phyloP scores from a whole-genome alignment of 1,140 invertebrate genomes.

The Heliconius hermathena region DNA sequence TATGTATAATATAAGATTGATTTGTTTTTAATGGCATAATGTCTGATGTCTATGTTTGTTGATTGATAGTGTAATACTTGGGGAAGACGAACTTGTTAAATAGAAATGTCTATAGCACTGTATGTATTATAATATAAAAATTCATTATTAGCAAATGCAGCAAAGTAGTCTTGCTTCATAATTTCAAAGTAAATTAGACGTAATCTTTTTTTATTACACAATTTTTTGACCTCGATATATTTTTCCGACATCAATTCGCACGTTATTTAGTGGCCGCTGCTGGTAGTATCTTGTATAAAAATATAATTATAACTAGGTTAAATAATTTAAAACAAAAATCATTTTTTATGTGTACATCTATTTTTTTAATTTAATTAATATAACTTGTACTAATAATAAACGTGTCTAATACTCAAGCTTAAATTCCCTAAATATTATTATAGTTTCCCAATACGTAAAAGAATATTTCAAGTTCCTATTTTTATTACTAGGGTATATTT shows the following conservation, averaged over 20 bases:
- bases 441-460: background rate
- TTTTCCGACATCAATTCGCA: background rate
- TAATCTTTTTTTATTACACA: no score
- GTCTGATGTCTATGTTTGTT: background rate
- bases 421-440: background rate
- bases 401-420: background rate
- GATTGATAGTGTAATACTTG: background rate
- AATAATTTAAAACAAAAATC: background rate
- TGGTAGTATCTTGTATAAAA: background rate
- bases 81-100: background rate
- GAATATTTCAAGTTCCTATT: background rate
- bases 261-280: background rate
- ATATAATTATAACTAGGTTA: background rate
- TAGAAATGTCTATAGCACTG: background rate
- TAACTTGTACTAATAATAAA: background rate
- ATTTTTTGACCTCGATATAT: no score
- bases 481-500: background rate
- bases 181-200: no score
- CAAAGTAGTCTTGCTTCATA: no score
- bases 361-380: background rate
- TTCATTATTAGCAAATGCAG: no score
- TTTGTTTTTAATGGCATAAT: background rate
- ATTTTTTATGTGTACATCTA: background rate
- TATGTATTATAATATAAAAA: background rate
- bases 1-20: conserved; percentile 4